Evolutionary conservation across 2,888 invertebrate genomes (phyloP), one percentile per base, ranked within the genome.

Genomic region (Gastrophysa polygoni): DNA sequence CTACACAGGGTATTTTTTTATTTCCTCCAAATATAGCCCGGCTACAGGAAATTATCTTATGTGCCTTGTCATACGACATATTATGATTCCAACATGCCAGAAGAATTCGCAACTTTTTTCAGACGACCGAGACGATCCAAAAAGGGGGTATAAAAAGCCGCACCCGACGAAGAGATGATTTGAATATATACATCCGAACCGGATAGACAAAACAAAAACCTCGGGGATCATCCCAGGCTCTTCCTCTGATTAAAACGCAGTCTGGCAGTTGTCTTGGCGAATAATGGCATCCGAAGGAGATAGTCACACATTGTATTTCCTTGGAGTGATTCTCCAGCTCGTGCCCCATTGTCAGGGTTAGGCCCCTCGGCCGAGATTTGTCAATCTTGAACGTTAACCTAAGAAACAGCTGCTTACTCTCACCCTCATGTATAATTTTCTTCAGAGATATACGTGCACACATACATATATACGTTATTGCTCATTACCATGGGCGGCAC

Each of bases 301-400:
- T 65, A 63, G 67, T 54, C 60, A 61, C 56, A 63, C 63, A 62
- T 64, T 63, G 64, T 63, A 58, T 59, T 64, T 65, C 67, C 54
- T 54, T 54, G 54, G 54, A 54, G 54, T 54, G 54, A 54, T 54
- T 43, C 63, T 67, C 66, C 65, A 68, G 71, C 70, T 72, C 70
- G 71, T 72, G 71, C 67, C 66, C 68, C 67, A 68, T 70, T 71
- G 68, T 70, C 48, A 62, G 50, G 54, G 56, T 52, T 57, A 59
- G 61, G 59, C 56, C 66, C 68, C 71, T 66, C 60, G 57, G 66
- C 58, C 63, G 67, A 66, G 66, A 64, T 64, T 67, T 67, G 64
- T 63, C 65, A 69, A 69, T 67, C 65, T 69, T 61, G 64, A 66
- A 68, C 66, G 66, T 68, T 66, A 61, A 48, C 57, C 57, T 61